phyloP scores from a whole-genome alignment of 1,140 invertebrate genomes.

The Heliothis subflexa region DNA sequence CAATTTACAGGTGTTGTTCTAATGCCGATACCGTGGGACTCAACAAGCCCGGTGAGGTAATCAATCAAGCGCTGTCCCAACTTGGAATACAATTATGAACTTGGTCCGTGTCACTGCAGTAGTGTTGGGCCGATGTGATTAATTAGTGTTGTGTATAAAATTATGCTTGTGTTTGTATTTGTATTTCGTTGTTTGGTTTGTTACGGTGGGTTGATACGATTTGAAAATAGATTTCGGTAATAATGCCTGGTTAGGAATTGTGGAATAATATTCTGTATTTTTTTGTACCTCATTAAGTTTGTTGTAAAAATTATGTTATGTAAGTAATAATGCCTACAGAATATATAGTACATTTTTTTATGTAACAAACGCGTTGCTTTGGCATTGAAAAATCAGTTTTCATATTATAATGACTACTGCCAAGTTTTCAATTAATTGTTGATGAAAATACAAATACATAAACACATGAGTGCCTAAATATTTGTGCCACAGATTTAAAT shows the following conservation, averaged over 20 bases:
- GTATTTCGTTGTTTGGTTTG: slow-evolving; percentile 6
- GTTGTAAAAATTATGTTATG: too few relatives aligned
- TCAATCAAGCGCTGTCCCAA: slow-evolving; percentile 80
- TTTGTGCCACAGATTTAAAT: not conserved
- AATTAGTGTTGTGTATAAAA: slow-evolving; percentile 68
- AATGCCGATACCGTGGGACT: slow-evolving; percentile 61
- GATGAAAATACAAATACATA: too few relatives aligned
- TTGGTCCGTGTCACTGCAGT: slow-evolving; percentile 76
- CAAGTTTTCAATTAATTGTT: not conserved
- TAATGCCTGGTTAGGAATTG: too few relatives aligned
- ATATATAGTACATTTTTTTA: too few relatives aligned
- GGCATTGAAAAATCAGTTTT: too few relatives aligned
- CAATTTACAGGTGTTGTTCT: slow-evolving; percentile 57
- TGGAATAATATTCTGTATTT: too few relatives aligned
- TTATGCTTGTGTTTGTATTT: slow-evolving; percentile 28
- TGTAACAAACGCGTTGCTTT: too few relatives aligned
- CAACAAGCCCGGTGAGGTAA: slow-evolving; percentile 63
- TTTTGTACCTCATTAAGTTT: too few relatives aligned
- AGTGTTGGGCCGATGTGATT: slow-evolving; percentile 72
- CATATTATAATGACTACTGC: too few relatives aligned
- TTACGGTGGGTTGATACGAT: too few relatives aligned
- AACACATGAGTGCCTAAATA: not conserved
- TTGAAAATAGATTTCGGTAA: too few relatives aligned
- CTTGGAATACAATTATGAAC: slow-evolving; percentile 84
- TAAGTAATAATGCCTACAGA: too few relatives aligned